Base-by-base conservation (phyloP, 2,113 vertebrate species). In the Cranoglanis bouderius region DNA sequence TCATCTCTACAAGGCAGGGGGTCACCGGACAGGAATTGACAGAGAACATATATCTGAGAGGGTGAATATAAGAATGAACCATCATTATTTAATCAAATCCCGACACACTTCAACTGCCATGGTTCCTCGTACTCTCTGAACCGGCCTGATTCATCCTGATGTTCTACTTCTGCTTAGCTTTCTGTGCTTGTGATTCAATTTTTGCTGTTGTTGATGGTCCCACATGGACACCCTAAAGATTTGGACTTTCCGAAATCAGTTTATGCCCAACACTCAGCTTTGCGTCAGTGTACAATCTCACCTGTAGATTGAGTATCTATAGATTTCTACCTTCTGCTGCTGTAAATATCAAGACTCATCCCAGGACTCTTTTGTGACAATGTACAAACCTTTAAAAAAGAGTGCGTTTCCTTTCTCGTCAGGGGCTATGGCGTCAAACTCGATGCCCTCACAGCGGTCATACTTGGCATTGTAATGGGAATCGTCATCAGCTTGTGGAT, bases 371-470 rank as follows among this genome's bases (percentile, higher is more conserved):
- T 21, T 6, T 55, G 18, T 10, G 8, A 19, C 32, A 53, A 81
- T 53, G 51, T 46, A 35, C 21, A 26, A 55, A 97, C 97, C 97
- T 97, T 96, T 96, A 85, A 98, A 97, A 93, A 95, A 97, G 75
- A 94, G 91, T 80, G 92, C 94, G 9, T 57, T 87, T 86, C 97
- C 97, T 7, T 91, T 92, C 84, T 96, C 96, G 40, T 96, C 96
- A 26, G 96, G 89, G 8, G 95, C 92, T 35, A 96, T 89, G n/a
- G 97, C 97, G 12, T 97, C 97, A 92, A 97, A 96, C 92, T 95
- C 96, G 10, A 95, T 91, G 26, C 95, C 96, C 0, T 89, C 91
- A 85, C 97, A 98, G 4, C 94, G 94, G 67, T 95, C 90, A n/a
- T 90, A 93, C n/a, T 89, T 61, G 51, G 53, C 87, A 57, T 82